Evolutionary conservation across 2,888 invertebrate species (phyloP).

Genomic region (Drosophila borborema): DNA sequence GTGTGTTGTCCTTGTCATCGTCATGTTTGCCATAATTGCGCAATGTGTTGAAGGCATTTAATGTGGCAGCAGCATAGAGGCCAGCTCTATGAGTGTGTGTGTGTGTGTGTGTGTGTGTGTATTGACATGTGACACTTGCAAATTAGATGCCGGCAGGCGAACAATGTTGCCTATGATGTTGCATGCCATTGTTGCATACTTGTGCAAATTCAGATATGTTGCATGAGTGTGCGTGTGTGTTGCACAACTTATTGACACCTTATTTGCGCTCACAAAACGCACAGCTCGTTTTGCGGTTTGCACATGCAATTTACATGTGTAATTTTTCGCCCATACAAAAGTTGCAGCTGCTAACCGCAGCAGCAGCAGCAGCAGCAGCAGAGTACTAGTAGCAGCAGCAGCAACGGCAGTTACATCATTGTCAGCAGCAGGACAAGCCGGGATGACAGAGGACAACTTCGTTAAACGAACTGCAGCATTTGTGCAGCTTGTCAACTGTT

Average conservation of each 20-base stretch:
- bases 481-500: slow-evolving; percentile 53
- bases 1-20: slow-evolving; percentile 34
- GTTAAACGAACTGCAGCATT: slow-evolving; percentile 63
- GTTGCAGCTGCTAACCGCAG: slow-evolving; percentile 53
- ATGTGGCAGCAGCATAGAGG: slow-evolving; percentile 31
- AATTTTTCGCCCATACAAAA: slow-evolving; percentile 76
- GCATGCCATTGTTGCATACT: slow-evolving; percentile 19
- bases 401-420: slow-evolving; percentile 53
- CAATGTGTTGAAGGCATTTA: slow-evolving; percentile 61
- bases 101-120: slow-evolving; percentile 31
- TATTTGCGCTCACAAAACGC: slow-evolving; percentile 65
- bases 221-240: slow-evolving; percentile 4
- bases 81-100: neutral
- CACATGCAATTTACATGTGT: slow-evolving; percentile 81
- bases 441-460: slow-evolving; percentile 61
- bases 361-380: slow-evolving; percentile 40
- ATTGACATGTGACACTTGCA: slow-evolving; percentile 78
- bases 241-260: slow-evolving; percentile 76
- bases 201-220: neutral
- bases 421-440: slow-evolving; percentile 42
- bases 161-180: slow-evolving; percentile 43
- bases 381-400: slow-evolving; percentile 30
- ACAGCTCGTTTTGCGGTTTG: slow-evolving; percentile 74
- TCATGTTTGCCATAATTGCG: slow-evolving; percentile 67
- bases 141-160: slow-evolving; percentile 70